These are phyloP conservation scores for Emberiza fucata DNA, from an alignment of 2,113 vertebrate species.

Conservation along the genomic window DNA sequence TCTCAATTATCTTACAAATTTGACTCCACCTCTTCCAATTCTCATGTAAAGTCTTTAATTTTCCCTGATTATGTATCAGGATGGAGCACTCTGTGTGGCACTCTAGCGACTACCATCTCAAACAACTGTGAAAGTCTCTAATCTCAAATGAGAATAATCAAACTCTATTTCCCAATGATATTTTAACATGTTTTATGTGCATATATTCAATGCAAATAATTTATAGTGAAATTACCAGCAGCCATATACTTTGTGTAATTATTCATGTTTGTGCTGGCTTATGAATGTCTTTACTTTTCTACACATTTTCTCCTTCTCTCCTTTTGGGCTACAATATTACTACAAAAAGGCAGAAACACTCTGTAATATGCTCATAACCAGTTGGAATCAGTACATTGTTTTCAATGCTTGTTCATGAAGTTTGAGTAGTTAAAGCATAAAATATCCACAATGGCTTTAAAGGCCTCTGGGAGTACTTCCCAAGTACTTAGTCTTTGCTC, in stretches of 20 bases:
- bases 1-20: neutral
- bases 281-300: neutral
- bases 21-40: neutral
- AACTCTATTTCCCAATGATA: neutral
- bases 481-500: slow-evolving; percentile 17
- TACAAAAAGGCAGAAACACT: neutral
- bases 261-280: neutral
- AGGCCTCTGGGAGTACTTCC: neutral
- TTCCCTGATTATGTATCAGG: neutral
- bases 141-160: neutral
- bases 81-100: neutral
- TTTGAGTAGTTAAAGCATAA: neutral
- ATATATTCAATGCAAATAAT: neutral
- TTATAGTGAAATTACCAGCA: neutral
- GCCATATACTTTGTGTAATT: accelerated
- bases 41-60: neutral
- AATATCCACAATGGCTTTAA: slow-evolving; percentile 2
- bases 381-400: neutral
- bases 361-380: neutral
- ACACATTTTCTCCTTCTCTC: neutral
- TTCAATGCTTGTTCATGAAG: neutral
- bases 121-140: neutral
- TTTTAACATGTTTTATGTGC: neutral
- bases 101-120: neutral
- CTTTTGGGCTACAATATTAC: neutral